phyloP scores from a whole-genome alignment of 2,888 invertebrate species.

The Glyphotaelius pellucidus region DNA sequence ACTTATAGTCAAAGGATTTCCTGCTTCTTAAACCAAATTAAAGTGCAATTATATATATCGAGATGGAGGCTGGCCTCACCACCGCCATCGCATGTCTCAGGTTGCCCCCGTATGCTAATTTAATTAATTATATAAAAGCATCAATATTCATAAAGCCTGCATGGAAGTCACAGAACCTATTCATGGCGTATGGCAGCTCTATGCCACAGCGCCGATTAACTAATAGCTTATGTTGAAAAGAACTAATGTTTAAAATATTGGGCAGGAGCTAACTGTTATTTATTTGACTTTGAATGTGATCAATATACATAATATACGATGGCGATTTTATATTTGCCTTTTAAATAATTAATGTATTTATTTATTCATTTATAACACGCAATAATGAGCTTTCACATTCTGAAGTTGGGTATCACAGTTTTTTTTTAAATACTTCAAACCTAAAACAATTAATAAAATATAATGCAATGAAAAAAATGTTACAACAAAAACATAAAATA shows the following conservation, averaged over 20 bases:
- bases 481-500: too few species aligned
- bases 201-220: background rate
- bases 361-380: too few species aligned
- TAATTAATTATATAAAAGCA: slow-evolving; percentile 49
- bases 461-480: too few species aligned
- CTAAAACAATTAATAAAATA: too few species aligned
- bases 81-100: background rate
- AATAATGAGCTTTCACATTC: too few species aligned
- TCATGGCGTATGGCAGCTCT: background rate
- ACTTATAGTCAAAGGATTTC: background rate
- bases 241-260: background rate
- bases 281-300: background rate
- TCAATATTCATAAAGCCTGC: slow-evolving; percentile 50
- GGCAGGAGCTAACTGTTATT: background rate
- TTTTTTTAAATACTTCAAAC: too few species aligned
- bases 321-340: too few species aligned
- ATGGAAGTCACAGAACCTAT: background rate
- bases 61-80: background rate
- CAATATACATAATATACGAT: too few species aligned
- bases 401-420: too few species aligned
- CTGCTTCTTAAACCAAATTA: background rate
- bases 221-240: background rate
- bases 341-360: too few species aligned
- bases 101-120: slow-evolving; percentile 51
- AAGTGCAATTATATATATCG: background rate